Conservation (phyloP, 2,888 invertebrate species). For the Siphlonurus alternatus region DNA sequence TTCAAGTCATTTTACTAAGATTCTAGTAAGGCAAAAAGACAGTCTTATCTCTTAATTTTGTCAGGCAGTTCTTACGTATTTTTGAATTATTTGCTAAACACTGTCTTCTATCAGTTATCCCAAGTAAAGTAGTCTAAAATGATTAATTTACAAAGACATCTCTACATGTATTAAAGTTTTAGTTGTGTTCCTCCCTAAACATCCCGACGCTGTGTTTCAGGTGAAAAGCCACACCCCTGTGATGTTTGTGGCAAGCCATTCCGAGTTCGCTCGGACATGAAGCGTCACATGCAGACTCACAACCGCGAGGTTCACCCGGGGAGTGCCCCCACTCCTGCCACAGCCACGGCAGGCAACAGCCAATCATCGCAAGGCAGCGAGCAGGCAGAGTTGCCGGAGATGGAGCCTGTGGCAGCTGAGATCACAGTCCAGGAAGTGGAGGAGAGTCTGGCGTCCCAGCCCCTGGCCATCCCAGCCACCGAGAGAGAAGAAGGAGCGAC, state of each 20-base stretch:
- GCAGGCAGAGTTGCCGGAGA: constrained; percentile 1
- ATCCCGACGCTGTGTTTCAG: constrained; percentile 30
- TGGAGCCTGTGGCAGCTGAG: background rate
- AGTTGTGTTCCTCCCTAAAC: no score
- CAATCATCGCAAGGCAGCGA: background rate
- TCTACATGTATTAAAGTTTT: no score
- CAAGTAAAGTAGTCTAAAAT: no score
- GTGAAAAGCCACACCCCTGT: constrained; percentile 63
- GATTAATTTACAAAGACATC: no score
- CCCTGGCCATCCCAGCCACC: constrained; percentile 6
- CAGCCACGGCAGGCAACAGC: background rate
- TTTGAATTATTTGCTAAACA: no score
- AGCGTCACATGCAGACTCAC: constrained; percentile 61
- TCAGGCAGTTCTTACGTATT: no score
- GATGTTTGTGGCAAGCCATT: constrained; percentile 63
- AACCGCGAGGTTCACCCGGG: constrained; percentile 18
- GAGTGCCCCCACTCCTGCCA: background rate
- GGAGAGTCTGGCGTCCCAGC: background rate
- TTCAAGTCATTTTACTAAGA: no score
- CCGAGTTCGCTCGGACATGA: constrained; percentile 66
- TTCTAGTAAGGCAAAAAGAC: no score
- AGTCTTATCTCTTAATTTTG: no score
- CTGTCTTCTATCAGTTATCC: no score
- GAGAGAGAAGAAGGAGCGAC: background rate
- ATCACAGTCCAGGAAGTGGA: background rate